Conservation (phyloP, 2,113 vertebrate species). For the Caranx ignobilis region DNA sequence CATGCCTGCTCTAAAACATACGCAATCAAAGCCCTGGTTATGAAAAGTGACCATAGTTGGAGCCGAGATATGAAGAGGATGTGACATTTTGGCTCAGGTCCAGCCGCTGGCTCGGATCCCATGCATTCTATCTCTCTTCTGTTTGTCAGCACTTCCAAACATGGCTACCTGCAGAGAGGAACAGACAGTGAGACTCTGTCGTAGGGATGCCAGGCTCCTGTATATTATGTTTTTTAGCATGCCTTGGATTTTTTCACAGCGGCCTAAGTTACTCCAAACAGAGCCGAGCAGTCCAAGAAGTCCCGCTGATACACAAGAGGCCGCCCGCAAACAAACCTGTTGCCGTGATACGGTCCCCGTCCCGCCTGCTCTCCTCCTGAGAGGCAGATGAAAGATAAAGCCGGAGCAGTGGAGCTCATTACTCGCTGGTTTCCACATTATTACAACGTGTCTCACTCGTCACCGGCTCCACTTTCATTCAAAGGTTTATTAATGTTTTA, state of each 20-base stretch:
- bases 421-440: slow-evolving; percentile 1
- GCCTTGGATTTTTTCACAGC: slow-evolving; percentile 83
- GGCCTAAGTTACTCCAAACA: slow-evolving; percentile 84
- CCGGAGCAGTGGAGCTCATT: slow-evolving; percentile 23
- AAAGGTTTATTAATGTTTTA: too few relatives aligned
- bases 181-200: slow-evolving; percentile 79
- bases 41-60: slow-evolving; percentile 64
- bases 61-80: slow-evolving; percentile 56
- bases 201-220: slow-evolving; percentile 79
- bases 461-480: background rate
- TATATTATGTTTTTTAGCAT: slow-evolving; percentile 85
- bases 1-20: background rate
- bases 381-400: slow-evolving; percentile 56
- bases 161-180: slow-evolving; percentile 82
- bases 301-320: slow-evolving; percentile 74
- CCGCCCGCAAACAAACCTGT: slow-evolving; percentile 73
- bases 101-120: slow-evolving; percentile 53
- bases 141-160: slow-evolving; percentile 87
- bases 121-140: slow-evolving; percentile 73
- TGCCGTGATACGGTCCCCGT: slow-evolving; percentile 66
- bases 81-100: slow-evolving; percentile 52
- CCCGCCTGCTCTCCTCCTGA: slow-evolving; percentile 36
- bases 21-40: slow-evolving; percentile 16
- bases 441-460: background rate
- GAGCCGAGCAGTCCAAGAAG: slow-evolving; percentile 59